Conservation (phyloP, 1,140 invertebrate species). For the Hermetia illucens region DNA sequence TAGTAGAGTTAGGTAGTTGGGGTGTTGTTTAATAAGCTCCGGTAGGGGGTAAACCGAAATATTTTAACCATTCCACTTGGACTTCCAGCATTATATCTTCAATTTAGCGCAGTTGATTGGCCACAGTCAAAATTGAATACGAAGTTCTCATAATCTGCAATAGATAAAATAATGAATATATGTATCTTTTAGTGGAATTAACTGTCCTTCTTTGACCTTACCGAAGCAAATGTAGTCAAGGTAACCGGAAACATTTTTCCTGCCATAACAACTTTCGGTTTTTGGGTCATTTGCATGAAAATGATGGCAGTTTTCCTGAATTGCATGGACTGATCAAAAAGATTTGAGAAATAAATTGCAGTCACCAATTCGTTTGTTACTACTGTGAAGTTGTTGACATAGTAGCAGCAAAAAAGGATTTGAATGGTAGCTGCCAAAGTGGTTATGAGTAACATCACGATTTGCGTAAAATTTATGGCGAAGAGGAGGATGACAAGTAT, state of each 20-base stretch:
- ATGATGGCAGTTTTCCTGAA: slow-evolving; percentile 9
- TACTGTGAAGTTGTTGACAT: slow-evolving; percentile 5
- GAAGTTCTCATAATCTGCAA: too few species aligned
- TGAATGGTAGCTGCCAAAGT: slow-evolving; percentile 2
- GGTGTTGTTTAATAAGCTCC: too few species aligned
- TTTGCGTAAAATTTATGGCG: slow-evolving; percentile 3
- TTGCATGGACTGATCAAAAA: slow-evolving; percentile 5
- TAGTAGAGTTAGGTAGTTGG: too few species aligned
- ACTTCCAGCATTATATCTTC: too few species aligned
- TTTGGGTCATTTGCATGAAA: slow-evolving; percentile 10
- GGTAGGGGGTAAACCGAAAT: too few species aligned
- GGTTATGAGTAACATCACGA: slow-evolving; percentile 3
- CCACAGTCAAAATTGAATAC: too few species aligned
- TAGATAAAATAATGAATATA: too few species aligned
- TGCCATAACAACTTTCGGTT: slow-evolving; percentile 3
- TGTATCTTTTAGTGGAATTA: too few species aligned
- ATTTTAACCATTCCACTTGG: too few species aligned
- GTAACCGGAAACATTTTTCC: slow-evolving; percentile 8
- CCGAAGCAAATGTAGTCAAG: slow-evolving; percentile 7
- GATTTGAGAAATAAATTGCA: slow-evolving; percentile 7
- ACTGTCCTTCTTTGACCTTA: too few species aligned
- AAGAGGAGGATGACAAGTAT: slow-evolving; percentile 7
- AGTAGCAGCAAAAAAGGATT: slow-evolving; percentile 7
- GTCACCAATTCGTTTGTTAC: slow-evolving; percentile 4
- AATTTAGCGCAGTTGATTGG: too few species aligned